Percentiles rank a stretch among this genome's conserved stretches.
phyloP scores from a whole-genome alignment of 2,888 invertebrate genomes.

The Lamellibrachia satsuma region DNA sequence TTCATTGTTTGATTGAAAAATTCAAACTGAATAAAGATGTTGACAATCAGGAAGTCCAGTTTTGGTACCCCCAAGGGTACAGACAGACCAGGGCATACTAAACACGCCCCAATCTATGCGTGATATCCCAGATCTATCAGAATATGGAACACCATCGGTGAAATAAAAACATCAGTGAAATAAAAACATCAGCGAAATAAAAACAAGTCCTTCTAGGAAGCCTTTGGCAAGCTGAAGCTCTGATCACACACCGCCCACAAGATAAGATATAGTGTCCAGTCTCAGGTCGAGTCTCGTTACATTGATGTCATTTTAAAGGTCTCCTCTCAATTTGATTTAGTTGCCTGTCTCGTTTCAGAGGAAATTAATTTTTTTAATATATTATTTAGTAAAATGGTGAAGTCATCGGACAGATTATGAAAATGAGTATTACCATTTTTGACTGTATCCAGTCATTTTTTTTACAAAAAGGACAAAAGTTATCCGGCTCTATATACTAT shows the following conservation, averaged over 20 bases:
- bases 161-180: neutral
- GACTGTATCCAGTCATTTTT: too few species aligned
- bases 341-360: too few species aligned
- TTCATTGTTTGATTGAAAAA: neutral
- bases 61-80: neutral
- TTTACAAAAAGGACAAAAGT: too few species aligned
- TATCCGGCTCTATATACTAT: too few species aligned
- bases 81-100: neutral
- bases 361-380: too few species aligned
- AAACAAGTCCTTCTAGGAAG: neutral
- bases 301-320: too few species aligned
- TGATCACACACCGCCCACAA: neutral
- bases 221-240: neutral
- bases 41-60: neutral
- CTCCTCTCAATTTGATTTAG: too few species aligned
- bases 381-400: too few species aligned
- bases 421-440: too few species aligned
- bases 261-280: neutral
- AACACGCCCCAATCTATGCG: neutral
- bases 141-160: neutral
- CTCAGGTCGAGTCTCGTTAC: neutral
- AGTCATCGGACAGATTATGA: too few species aligned
- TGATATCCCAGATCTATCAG: neutral
- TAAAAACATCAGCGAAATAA: neutral
- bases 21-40: neutral